These are phyloP conservation scores for Campylomormyrus numenius DNA, from an alignment of 2,113 vertebrate species.

Conservation along the genomic window DNA sequence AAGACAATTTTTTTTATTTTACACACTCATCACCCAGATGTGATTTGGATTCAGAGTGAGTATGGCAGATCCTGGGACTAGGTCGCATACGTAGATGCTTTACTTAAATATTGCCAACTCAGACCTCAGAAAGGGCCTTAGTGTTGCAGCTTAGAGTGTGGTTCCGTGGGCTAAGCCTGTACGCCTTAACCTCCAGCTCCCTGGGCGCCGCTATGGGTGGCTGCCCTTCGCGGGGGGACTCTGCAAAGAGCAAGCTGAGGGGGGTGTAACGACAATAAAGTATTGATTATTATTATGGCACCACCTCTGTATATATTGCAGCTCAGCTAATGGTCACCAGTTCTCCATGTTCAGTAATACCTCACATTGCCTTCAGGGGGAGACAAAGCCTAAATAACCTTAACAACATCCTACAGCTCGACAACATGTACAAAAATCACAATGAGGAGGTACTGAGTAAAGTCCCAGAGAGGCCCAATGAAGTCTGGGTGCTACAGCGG, in stretches of 20 bases:
- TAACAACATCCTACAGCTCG: background rate
- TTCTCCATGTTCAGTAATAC: background rate
- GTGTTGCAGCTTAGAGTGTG: background rate
- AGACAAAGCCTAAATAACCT: background rate
- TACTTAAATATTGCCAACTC: background rate
- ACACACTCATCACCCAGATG: background rate
- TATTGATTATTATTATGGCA: background rate
- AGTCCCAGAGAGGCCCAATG: background rate
- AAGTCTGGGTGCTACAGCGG: background rate
- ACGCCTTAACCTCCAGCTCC: too few species aligned
- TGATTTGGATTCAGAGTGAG: background rate
- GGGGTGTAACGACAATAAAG: too few species aligned
- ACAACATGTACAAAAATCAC: background rate
- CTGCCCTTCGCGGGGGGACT: too few species aligned
- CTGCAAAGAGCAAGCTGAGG: too few species aligned
- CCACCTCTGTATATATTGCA: background rate
- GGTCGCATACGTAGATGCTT: background rate
- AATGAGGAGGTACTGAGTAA: background rate
- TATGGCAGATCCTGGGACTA: background rate
- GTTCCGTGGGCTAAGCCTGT: too few species aligned
- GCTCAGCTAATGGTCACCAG: background rate
- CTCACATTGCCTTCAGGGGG: constrained; percentile 63
- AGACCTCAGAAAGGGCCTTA: background rate
- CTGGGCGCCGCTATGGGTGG: too few species aligned
- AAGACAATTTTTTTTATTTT: background rate